Percentiles rank a stretch among this genome's conserved stretches.
Conservation (phyloP, 2,797 vertebrate species). For the Pseudochromis fuscus region DNA sequence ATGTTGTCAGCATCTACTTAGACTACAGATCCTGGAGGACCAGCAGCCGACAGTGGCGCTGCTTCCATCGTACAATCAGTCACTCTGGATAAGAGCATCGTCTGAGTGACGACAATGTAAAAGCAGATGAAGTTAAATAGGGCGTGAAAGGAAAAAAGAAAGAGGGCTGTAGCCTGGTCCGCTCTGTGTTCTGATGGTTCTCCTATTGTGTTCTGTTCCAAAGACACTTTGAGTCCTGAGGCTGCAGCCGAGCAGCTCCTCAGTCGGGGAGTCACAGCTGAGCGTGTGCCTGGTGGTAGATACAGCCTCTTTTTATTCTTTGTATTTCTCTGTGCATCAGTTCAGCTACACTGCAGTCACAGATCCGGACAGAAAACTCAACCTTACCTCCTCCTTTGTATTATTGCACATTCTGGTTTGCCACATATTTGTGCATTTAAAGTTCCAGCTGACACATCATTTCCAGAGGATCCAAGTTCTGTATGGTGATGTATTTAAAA, state of each 20-base stretch:
- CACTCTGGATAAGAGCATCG: not conserved
- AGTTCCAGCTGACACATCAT: too few relatives aligned
- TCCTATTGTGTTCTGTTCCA: slow-evolving; percentile 18
- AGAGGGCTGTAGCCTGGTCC: not conserved
- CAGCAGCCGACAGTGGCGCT: too few relatives aligned
- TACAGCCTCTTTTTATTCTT: too few relatives aligned
- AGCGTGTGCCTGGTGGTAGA: not conserved
- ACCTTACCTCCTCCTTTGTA: too few relatives aligned
- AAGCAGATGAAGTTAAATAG: slow-evolving; percentile 25
- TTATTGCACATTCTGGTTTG: too few relatives aligned
- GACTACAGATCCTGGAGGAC: not conserved
- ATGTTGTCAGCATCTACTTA: too few relatives aligned
- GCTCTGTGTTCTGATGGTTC: not conserved
- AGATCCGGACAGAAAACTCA: too few relatives aligned
- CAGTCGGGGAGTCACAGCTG: not conserved
- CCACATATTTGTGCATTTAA: too few relatives aligned
- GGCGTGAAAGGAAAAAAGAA: slow-evolving; percentile 3
- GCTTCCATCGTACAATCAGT: not conserved
- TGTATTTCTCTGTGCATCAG: too few relatives aligned
- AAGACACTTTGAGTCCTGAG: slow-evolving; percentile 24
- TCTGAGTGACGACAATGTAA: not conserved
- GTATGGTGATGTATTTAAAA: too few relatives aligned
- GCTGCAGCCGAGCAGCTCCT: slow-evolving; percentile 27
- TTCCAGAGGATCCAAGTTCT: too few relatives aligned
- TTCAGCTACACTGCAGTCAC: too few relatives aligned